These are phyloP conservation scores for Deladenus siricidicola DNA, from an alignment of 2,888 invertebrate species.

Conservation along the genomic window DNA sequence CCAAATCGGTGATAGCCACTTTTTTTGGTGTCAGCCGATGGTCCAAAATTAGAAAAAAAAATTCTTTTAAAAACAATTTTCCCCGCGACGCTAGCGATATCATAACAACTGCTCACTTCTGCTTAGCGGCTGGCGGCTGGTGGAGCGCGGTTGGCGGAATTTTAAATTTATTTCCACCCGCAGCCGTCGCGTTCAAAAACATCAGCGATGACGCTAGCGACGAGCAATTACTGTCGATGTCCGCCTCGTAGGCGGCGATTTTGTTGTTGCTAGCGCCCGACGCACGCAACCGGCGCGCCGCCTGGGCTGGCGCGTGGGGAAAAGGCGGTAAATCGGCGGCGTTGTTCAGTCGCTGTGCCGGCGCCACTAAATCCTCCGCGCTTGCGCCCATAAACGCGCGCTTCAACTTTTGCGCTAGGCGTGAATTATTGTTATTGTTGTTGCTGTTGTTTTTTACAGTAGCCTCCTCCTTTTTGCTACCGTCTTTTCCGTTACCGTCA, in stretches of 20 bases:
- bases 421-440: neutral
- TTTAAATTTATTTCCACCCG: too few species aligned
- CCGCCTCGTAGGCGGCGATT: constrained; percentile 37
- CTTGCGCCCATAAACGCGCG: neutral
- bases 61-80: too few species aligned
- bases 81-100: too few species aligned
- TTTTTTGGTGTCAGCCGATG: too few species aligned
- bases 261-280: constrained; percentile 7
- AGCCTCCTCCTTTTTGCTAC: too few species aligned
- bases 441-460: neutral
- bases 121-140: too few species aligned
- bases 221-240: constrained; percentile 37
- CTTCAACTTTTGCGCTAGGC: neutral
- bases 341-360: neutral
- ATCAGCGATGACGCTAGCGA: constrained; percentile 35
- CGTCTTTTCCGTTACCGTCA: too few species aligned
- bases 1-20: too few species aligned
- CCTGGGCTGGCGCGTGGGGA: neutral
- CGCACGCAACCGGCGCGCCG: neutral
- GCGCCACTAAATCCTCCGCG: neutral
- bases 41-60: too few species aligned
- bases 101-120: too few species aligned
- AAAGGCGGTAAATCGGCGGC: neutral
- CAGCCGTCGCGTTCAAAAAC: constrained; percentile 19
- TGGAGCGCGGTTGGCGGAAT: too few species aligned